phyloP scores from a whole-genome alignment of 2,888 invertebrate species.

The Polymixis lichenea region DNA sequence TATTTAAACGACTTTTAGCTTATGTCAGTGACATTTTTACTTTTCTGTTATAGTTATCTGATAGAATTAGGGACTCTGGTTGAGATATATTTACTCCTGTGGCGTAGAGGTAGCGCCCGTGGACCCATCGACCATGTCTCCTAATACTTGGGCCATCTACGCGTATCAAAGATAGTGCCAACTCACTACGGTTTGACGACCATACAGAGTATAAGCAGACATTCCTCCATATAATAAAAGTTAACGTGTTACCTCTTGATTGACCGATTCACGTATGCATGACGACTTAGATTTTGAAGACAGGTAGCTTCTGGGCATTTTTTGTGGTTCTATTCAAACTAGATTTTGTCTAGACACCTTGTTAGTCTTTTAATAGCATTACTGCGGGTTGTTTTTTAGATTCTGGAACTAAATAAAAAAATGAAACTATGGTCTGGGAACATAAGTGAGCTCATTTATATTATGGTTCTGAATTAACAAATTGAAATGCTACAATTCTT shows the following conservation, averaged over 20 bases:
- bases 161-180: slow-evolving; percentile 76
- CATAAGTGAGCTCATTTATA: background rate
- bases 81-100: background rate
- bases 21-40: background rate
- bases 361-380: background rate
- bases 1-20: background rate
- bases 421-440: background rate
- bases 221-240: slow-evolving; percentile 77
- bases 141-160: slow-evolving; percentile 61
- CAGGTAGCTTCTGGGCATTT: slow-evolving; percentile 61
- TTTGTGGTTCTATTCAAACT: slow-evolving; percentile 45
- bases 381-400: background rate
- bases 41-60: background rate
- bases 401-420: background rate
- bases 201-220: slow-evolving; percentile 60
- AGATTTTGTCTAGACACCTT: slow-evolving; percentile 42
- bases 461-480: background rate
- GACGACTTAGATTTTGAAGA: slow-evolving; percentile 70
- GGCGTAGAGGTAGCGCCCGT: background rate
- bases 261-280: slow-evolving; percentile 83
- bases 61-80: background rate
- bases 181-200: slow-evolving; percentile 82
- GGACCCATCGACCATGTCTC: background rate
- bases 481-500: background rate
- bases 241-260: slow-evolving; percentile 82